phyloP scores from a whole-genome alignment of 2,113 vertebrate species.

The Spilogale gracilis region DNA sequence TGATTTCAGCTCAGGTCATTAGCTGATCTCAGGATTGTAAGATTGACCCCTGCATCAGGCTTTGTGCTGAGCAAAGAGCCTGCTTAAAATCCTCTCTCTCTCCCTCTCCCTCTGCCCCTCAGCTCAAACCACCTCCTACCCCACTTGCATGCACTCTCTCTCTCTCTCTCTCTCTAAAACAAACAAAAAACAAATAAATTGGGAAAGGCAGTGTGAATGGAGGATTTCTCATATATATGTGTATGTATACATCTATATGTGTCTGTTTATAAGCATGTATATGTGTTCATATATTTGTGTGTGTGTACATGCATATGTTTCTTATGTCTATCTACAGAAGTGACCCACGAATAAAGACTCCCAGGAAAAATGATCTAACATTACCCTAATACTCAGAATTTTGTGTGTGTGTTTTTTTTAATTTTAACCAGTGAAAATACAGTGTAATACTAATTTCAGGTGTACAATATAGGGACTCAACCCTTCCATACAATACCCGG shows the following conservation, averaged over 20 bases:
- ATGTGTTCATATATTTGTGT: background rate
- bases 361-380: background rate
- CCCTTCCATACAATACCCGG: background rate
- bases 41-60: background rate
- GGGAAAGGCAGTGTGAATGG: background rate
- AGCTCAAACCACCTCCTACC: background rate
- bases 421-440: background rate
- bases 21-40: background rate
- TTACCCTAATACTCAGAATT: background rate
- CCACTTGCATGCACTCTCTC: background rate
- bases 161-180: background rate
- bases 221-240: background rate
- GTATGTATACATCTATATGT: background rate
- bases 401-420: background rate
- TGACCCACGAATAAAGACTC: background rate
- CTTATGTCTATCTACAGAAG: background rate
- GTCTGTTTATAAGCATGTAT: background rate
- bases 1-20: background rate
- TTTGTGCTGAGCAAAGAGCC: background rate
- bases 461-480: background rate
- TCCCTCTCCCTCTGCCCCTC: background rate
- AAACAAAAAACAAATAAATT: background rate
- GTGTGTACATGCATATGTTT: background rate
- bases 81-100: background rate
- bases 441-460: background rate